These are phyloP conservation scores for Tichodroma muraria DNA, from an alignment of 2,113 vertebrate species.

Conservation along the genomic window DNA sequence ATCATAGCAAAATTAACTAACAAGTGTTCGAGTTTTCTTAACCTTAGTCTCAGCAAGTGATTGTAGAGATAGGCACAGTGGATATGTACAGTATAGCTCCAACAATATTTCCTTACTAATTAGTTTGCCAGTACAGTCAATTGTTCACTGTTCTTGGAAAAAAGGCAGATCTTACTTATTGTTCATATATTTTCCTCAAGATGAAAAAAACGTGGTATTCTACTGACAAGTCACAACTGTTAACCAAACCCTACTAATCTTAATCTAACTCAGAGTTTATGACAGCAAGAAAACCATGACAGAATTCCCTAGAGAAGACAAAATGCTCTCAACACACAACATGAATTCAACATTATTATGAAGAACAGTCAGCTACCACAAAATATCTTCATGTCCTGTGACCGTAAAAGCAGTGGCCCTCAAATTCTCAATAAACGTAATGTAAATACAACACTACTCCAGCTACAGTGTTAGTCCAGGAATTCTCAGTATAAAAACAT, in stretches of 20 bases:
- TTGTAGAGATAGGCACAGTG: background rate
- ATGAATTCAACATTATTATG: background rate
- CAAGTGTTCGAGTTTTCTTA: background rate
- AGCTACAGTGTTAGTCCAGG: background rate
- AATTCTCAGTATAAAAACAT: background rate
- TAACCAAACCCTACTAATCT: background rate
- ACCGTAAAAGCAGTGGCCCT: background rate
- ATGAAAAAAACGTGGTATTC: background rate
- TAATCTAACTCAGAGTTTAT: background rate
- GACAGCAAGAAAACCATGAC: background rate
- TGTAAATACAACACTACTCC: background rate
- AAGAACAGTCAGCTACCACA: background rate
- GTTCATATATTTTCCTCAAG: background rate
- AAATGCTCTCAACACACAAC: background rate
- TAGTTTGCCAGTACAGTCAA: background rate
- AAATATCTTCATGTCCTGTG: background rate
- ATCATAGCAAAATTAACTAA: background rate
- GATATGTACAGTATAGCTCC: background rate
- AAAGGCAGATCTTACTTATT: background rate
- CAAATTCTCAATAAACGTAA: background rate
- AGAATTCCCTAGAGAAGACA: background rate
- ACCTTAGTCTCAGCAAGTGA: background rate
- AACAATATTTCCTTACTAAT: background rate
- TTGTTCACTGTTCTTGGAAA: background rate
- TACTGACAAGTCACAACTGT: background rate